Conservation (phyloP, 2,797 vertebrate species). For the Myotis planiceps region DNA sequence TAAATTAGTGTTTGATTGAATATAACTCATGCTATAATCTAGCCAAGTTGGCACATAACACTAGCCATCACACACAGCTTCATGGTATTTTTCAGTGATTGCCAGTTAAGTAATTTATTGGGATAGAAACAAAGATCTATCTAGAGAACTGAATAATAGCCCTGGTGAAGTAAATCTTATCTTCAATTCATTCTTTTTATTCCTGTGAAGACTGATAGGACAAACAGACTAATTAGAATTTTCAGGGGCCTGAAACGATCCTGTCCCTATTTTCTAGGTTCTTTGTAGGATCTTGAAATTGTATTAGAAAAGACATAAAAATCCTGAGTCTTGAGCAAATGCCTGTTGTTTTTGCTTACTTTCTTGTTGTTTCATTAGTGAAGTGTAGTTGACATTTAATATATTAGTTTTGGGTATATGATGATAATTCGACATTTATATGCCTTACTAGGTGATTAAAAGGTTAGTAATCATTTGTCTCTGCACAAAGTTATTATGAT, state of each 20-base stretch:
- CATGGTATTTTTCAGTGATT: not conserved
- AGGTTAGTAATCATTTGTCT: not conserved
- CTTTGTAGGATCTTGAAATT: not conserved
- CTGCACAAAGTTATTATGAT: not conserved
- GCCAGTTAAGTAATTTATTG: not conserved
- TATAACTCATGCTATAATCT: not conserved
- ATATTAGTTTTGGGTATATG: not conserved
- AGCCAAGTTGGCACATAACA: not conserved
- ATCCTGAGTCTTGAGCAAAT: not conserved
- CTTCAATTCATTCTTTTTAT: slow-evolving; percentile 3
- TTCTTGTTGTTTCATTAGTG: not conserved
- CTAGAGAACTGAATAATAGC: not conserved
- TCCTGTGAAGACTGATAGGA: not conserved
- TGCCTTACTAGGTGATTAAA: not conserved
- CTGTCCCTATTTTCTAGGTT: not conserved
- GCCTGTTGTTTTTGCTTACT: not conserved
- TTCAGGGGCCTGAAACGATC: not conserved
- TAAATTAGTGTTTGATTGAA: not conserved
- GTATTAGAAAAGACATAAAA: not conserved
- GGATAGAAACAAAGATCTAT: not conserved
- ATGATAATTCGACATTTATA: not conserved
- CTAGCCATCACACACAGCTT: not conserved
- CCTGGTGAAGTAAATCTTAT: not conserved
- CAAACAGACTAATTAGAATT: not conserved
- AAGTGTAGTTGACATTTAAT: not conserved